phyloP scores from a whole-genome alignment of 2,888 invertebrate species.

The Orthosia cruda region DNA sequence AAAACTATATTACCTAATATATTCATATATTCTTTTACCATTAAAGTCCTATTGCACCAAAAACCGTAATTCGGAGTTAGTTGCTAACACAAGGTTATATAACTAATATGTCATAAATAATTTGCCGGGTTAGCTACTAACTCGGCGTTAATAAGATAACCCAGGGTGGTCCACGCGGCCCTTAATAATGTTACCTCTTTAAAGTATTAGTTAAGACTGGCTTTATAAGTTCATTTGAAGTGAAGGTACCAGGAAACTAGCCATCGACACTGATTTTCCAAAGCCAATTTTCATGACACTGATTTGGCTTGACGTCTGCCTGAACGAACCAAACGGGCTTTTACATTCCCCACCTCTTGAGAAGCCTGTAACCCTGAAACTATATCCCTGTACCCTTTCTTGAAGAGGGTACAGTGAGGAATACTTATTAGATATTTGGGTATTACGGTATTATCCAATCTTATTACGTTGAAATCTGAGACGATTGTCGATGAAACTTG shows the following conservation, averaged over 20 bases:
- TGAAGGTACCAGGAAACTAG: background rate
- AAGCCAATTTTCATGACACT: conserved; percentile 9
- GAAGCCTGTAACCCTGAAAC: conserved; percentile 50
- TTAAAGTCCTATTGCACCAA: too few relatives aligned
- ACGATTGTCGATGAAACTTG: conserved; percentile 39
- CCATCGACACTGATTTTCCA: background rate
- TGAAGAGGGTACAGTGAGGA: conserved; percentile 53
- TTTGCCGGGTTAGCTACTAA: too few relatives aligned
- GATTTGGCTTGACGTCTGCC: conserved; percentile 7
- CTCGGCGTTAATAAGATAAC: too few relatives aligned
- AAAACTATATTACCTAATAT: too few relatives aligned
- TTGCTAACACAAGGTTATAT: too few relatives aligned
- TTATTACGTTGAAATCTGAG: conserved; percentile 46
- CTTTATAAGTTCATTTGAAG: background rate
- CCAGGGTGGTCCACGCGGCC: too few relatives aligned
- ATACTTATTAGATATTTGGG: conserved; percentile 33
- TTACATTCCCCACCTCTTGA: background rate
- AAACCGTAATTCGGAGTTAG: too few relatives aligned
- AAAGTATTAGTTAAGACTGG: too few relatives aligned
- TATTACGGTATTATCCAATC: conserved; percentile 49
- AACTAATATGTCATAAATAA: too few relatives aligned
- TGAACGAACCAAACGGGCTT: conserved; percentile 6
- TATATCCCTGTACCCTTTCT: conserved; percentile 49
- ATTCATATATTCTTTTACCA: too few relatives aligned
- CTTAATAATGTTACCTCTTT: too few relatives aligned